phyloP scores from a whole-genome alignment of 2,888 invertebrate species.

The Agrotis clavis region DNA sequence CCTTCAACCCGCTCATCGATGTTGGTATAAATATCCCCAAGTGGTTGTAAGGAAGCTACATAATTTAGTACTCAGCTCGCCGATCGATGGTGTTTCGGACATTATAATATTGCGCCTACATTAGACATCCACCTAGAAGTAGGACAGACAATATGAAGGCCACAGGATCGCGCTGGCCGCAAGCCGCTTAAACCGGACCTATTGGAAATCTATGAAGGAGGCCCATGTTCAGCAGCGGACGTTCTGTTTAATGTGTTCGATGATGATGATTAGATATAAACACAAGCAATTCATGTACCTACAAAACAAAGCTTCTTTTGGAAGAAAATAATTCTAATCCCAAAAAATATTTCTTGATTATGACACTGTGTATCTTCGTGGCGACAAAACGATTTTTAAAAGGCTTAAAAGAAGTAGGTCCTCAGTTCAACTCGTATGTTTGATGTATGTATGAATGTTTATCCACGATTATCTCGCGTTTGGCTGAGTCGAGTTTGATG shows the following conservation, averaged over 20 bases:
- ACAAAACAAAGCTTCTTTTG: neutral
- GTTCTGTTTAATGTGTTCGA: too few relatives aligned
- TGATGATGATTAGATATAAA: constrained; percentile 1
- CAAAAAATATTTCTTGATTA: constrained; percentile 49
- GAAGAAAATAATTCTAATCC: constrained; percentile 15
- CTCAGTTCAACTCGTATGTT: too few relatives aligned
- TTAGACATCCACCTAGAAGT: constrained; percentile 15
- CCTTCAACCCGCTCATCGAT: constrained; percentile 71
- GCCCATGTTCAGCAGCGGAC: too few relatives aligned
- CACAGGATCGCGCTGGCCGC: too few relatives aligned
- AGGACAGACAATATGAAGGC: too few relatives aligned
- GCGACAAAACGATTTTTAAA: constrained; percentile 40
- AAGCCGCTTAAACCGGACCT: too few relatives aligned
- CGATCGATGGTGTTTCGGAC: constrained; percentile 81
- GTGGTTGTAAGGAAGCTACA: constrained; percentile 77
- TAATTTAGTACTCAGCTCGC: constrained; percentile 79
- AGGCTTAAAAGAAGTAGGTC: too few relatives aligned
- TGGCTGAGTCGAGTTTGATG: too few relatives aligned
- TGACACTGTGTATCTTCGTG: constrained; percentile 23
- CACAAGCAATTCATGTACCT: constrained; percentile 14
- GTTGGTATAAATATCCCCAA: constrained; percentile 80
- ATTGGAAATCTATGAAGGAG: too few relatives aligned
- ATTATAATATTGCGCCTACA: constrained; percentile 45
- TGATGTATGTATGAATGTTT: too few relatives aligned
- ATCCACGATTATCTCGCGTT: too few relatives aligned